Conservation (phyloP, 2,113 vertebrate species). For the Eptesicus fuscus region DNA sequence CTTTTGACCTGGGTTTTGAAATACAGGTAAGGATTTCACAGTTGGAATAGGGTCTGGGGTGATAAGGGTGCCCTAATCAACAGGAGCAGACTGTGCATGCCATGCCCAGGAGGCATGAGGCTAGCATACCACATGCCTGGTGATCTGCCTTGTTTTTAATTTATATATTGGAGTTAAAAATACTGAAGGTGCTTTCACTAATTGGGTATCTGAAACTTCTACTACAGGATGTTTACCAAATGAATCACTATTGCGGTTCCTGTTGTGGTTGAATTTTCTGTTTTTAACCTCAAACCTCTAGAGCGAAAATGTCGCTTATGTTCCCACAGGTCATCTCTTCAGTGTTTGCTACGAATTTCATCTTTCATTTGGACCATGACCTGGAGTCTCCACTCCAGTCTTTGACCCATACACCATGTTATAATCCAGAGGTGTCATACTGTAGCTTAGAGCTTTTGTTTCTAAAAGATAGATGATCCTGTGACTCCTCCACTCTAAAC, state of each 20-base stretch:
- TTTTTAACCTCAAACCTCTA: slow-evolving; percentile 56
- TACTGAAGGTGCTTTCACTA: not conserved
- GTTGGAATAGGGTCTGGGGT: not conserved
- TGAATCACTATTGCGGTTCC: slow-evolving; percentile 44
- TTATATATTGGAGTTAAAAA: not conserved
- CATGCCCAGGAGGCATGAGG: not conserved
- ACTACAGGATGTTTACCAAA: slow-evolving; percentile 48
- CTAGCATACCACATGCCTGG: too few relatives aligned
- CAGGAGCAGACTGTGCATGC: not conserved
- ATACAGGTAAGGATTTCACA: not conserved
- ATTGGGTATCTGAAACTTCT: slow-evolving; percentile 5
- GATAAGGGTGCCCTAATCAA: not conserved
- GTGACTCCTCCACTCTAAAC: not conserved
- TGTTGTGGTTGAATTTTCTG: slow-evolving; percentile 42
- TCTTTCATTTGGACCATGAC: not conserved
- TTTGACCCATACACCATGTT: not conserved
- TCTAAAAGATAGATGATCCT: not conserved
- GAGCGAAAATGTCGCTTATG: slow-evolving; percentile 13
- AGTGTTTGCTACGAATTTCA: not conserved
- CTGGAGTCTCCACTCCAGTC: not conserved
- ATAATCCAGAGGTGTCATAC: not conserved
- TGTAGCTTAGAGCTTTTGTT: not conserved
- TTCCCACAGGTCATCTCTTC: not conserved
- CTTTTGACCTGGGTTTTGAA: not conserved
- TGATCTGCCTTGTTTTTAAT: not conserved